Evolutionary conservation across 2,113 vertebrate genomes (phyloP).

Genomic region (Pleuronectes platessa): DNA sequence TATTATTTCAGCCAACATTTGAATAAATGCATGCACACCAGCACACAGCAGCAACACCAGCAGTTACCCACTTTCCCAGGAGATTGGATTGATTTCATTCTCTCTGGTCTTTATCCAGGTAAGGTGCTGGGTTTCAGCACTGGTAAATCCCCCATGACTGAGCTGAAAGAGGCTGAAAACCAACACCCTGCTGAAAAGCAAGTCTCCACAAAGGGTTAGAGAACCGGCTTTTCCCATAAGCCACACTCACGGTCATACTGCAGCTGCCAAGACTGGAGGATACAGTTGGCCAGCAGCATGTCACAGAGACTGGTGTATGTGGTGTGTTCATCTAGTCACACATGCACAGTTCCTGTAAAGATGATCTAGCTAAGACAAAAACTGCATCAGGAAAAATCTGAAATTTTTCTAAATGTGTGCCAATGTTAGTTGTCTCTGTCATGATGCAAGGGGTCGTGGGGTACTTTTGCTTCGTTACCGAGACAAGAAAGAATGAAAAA

Average conservation of each 20-base stretch:
- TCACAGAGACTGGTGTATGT: not conserved
- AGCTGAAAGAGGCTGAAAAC: constrained; percentile 63
- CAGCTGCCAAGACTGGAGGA: constrained; percentile 5
- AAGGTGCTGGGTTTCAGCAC: constrained; percentile 60
- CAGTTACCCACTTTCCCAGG: constrained; percentile 13
- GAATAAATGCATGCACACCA: constrained; percentile 14
- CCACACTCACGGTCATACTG: not conserved
- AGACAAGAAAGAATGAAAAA: not conserved
- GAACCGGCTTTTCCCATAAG: constrained; percentile 45
- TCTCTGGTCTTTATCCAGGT: constrained; percentile 23
- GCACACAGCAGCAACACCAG: not conserved
- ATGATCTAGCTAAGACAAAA: not conserved
- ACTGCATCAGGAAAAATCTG: not conserved
- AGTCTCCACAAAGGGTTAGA: constrained; percentile 34
- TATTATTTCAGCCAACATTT: not conserved
- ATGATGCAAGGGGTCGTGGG: too few relatives aligned
- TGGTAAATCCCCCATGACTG: constrained; percentile 43
- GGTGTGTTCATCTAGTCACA: not conserved
- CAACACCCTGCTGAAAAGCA: constrained; percentile 48
- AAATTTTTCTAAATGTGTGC: not conserved
- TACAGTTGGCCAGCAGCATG: constrained; percentile 1
- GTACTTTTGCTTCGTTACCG: not conserved
- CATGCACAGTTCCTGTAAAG: not conserved
- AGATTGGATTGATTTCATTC: constrained; percentile 21
- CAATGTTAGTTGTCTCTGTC: not conserved